Percentiles rank a stretch among this genome's conserved stretches.
phyloP scores from a whole-genome alignment of 1,140 invertebrate genomes.

The Drosophila bipectinata region DNA sequence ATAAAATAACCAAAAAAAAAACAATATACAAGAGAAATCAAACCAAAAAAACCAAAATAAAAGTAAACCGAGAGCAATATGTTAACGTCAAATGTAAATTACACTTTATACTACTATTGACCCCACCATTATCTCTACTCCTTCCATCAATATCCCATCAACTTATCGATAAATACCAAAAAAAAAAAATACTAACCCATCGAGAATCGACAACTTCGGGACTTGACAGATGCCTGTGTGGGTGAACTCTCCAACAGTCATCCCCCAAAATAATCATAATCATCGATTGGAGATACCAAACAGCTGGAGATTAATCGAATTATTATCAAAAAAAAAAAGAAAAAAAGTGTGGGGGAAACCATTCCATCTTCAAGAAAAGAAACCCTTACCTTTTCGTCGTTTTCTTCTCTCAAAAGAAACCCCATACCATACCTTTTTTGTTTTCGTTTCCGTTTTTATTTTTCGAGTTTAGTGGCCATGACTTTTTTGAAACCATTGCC shows the following conservation, averaged over 20 bases:
- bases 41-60: conserved; percentile 28
- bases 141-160: conserved; percentile 19
- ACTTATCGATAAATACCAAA: not conserved
- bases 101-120: conserved; percentile 39
- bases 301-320: not conserved
- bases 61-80: conserved; percentile 34
- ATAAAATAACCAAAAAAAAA: conserved; percentile 28
- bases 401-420: not conserved
- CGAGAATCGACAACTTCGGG: conserved; percentile 23
- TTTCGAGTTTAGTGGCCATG: conserved; percentile 34
- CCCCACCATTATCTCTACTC: conserved; percentile 15
- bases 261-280: conserved; percentile 21
- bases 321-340: not conserved
- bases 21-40: conserved; percentile 33
- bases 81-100: conserved; percentile 40
- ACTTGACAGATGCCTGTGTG: conserved; percentile 19
- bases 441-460: conserved; percentile 31
- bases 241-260: not conserved
- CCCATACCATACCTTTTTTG: conserved; percentile 11
- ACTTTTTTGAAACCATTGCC: conserved; percentile 47
- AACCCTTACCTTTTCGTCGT: conserved; percentile 3
- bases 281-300: conserved; percentile 27
- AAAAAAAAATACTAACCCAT: not conserved
- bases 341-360: not conserved
- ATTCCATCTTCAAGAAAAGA: conserved; percentile 27